Evolutionary conservation across 1,140 invertebrate genomes (phyloP).

Genomic region (Ostrea denselamellosa): DNA sequence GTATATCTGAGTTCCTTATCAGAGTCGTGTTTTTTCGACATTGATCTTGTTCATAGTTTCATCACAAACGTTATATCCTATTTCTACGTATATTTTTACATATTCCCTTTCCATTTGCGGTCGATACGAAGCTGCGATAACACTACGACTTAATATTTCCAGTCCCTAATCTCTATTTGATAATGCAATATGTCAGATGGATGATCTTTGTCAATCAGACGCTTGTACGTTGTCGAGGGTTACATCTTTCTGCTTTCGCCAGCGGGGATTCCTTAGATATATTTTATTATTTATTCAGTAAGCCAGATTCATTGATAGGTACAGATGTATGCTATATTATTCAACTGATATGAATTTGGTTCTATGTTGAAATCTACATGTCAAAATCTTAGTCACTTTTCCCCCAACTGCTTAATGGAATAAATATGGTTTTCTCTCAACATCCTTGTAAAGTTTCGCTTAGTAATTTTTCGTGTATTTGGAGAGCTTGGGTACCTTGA

Average conservation of each 20-base stretch:
- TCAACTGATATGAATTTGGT: constrained; percentile 22
- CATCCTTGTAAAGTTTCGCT: no score
- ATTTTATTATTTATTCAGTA: constrained; percentile 22
- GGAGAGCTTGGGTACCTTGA: no score
- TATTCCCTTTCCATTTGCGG: neutral
- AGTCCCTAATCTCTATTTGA: constrained; percentile 20
- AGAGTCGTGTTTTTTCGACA: neutral
- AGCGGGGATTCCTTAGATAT: neutral
- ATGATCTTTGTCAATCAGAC: constrained; percentile 33
- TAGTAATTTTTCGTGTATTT: no score
- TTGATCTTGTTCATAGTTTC: constrained; percentile 21
- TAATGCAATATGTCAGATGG: constrained; percentile 37
- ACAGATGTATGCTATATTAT: neutral
- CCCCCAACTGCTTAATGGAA: neutral
- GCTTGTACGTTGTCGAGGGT: constrained; percentile 1
- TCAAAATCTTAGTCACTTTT: neutral
- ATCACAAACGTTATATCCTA: constrained; percentile 28
- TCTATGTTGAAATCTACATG: constrained; percentile 7
- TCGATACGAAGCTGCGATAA: neutral
- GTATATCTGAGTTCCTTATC: neutral
- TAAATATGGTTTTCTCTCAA: neutral
- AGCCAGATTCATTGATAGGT: neutral
- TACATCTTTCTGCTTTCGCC: constrained; percentile 4
- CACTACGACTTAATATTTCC: constrained; percentile 12
- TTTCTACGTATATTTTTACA: constrained; percentile 25